These are phyloP conservation scores for Artibeus lituratus DNA, from an alignment of 2,797 vertebrate genomes.

Conservation along the genomic window DNA sequence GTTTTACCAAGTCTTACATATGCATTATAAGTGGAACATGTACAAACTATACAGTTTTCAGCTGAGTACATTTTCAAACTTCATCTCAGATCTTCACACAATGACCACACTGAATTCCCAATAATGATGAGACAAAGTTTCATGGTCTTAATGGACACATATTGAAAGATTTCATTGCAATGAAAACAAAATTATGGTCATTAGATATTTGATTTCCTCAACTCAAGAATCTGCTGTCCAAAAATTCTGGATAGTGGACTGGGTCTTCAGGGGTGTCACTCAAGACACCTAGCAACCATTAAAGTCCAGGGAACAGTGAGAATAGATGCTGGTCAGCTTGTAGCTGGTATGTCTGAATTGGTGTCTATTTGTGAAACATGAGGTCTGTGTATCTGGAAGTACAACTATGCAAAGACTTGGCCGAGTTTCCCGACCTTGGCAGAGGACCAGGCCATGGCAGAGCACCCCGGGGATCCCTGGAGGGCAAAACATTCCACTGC, in stretches of 20 bases:
- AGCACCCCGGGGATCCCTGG: neutral
- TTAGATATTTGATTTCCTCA: conserved; percentile 17
- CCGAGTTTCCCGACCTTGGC: neutral
- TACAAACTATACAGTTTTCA: neutral
- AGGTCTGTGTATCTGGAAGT: neutral
- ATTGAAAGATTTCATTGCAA: neutral
- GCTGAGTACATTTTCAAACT: neutral
- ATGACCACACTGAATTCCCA: neutral
- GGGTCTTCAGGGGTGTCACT: neutral
- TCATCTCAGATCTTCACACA: neutral
- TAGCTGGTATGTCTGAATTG: neutral
- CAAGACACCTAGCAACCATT: neutral
- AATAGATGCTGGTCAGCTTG: neutral
- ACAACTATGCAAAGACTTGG: neutral
- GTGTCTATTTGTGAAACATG: neutral
- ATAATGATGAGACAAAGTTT: neutral
- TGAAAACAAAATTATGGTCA: neutral
- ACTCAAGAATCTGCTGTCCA: neutral
- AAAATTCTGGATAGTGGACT: neutral
- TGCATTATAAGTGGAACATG: neutral
- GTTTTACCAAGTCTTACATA: neutral
- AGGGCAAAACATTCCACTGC: neutral
- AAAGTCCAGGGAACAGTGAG: neutral
- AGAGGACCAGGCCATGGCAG: no score
- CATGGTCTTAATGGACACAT: neutral